Evolutionary conservation across 1,140 invertebrate species (phyloP).

Genomic region (Ladona fulva): DNA sequence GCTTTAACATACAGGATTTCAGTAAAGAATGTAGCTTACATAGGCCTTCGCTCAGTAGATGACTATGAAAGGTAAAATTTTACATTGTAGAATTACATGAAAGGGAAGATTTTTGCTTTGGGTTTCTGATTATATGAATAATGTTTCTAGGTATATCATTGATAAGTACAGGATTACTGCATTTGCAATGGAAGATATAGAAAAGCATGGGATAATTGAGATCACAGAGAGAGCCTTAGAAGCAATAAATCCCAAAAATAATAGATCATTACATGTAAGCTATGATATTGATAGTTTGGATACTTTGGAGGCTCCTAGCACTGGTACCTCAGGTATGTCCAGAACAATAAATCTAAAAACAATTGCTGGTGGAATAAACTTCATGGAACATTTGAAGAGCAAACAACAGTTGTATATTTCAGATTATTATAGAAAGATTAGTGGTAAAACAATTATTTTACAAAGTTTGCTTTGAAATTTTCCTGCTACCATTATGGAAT

Average conservation of each 20-base stretch:
- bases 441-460: too few relatives aligned
- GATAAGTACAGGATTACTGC: slow-evolving; percentile 67
- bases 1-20: slow-evolving; percentile 59
- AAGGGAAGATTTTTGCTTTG: too few relatives aligned
- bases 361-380: too few relatives aligned
- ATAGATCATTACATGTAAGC: slow-evolving; percentile 75
- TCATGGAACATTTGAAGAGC: too few relatives aligned
- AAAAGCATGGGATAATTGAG: slow-evolving; percentile 62
- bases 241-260: slow-evolving; percentile 54
- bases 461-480: too few relatives aligned
- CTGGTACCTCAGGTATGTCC: slow-evolving; percentile 65
- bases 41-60: slow-evolving; percentile 82
- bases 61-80: slow-evolving; percentile 54
- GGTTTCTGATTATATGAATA: background rate
- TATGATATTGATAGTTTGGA: slow-evolving; percentile 90
- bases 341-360: background rate
- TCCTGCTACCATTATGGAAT: too few relatives aligned
- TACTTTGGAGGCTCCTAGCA: slow-evolving; percentile 72
- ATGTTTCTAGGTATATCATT: slow-evolving; percentile 48
- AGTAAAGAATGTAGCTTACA: slow-evolving; percentile 75
- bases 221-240: slow-evolving; percentile 61
- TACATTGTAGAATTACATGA: background rate
- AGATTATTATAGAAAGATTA: too few relatives aligned
- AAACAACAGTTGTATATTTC: too few relatives aligned
- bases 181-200: slow-evolving; percentile 79